Evolutionary conservation across 2,888 invertebrate genomes (phyloP).

Genomic region (Hypercompe scribonia): DNA sequence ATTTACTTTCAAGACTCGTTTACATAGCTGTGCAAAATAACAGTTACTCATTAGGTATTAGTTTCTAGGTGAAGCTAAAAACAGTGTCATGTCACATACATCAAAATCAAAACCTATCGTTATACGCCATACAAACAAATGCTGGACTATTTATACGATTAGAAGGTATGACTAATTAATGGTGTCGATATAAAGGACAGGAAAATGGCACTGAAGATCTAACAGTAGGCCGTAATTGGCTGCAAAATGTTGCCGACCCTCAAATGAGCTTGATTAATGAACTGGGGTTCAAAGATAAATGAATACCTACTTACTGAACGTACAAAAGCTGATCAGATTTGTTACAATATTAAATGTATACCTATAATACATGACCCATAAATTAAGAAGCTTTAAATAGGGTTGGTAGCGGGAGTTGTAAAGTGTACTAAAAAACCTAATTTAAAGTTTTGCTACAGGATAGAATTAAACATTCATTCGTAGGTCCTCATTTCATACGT

Average conservation of each 20-base stretch:
- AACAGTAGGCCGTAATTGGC: constrained; percentile 30
- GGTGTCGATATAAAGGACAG: constrained; percentile 19
- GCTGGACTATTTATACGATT: neutral
- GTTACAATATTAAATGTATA: constrained; percentile 10
- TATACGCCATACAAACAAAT: neutral
- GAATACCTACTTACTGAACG: constrained; percentile 16
- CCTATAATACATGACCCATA: neutral
- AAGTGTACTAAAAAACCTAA: neutral
- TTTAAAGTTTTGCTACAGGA: neutral
- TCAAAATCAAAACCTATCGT: neutral
- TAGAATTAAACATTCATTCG: neutral
- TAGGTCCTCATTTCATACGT: neutral
- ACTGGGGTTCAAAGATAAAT: constrained; percentile 36
- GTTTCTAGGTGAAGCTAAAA: neutral
- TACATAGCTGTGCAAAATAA: too few relatives aligned
- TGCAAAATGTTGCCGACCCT: constrained; percentile 23
- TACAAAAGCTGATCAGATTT: constrained; percentile 17
- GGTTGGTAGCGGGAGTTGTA: neutral
- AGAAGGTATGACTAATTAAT: constrained; percentile 12
- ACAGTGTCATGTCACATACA: neutral
- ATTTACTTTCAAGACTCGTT: too few relatives aligned
- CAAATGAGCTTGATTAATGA: constrained; percentile 47
- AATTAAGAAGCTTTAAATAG: neutral
- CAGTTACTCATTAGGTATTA: too few relatives aligned
- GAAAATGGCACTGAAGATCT: constrained; percentile 25